These are phyloP conservation scores for Melanogrammus aeglefinus DNA, from an alignment of 2,797 vertebrate genomes.

Conservation along the genomic window DNA sequence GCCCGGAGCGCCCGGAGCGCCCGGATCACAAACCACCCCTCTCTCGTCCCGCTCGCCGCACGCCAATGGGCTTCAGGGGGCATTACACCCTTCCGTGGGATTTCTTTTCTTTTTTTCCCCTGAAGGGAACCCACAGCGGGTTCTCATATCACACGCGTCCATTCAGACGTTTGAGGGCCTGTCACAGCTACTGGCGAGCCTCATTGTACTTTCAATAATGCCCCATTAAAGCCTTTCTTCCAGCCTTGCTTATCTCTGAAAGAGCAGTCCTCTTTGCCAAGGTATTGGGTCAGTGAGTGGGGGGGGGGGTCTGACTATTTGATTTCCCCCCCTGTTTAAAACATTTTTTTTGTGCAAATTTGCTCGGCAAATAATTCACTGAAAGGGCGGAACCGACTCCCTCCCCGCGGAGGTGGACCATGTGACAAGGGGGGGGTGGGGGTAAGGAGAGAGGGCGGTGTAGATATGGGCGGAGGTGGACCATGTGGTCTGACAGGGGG, in stretches of 20 bases:
- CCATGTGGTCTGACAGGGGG: no score
- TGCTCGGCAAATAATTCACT: slow-evolving; percentile 55
- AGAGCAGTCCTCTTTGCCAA: slow-evolving; percentile 63
- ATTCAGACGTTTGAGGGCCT: slow-evolving; percentile 72
- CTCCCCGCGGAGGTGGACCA: slow-evolving; percentile 26
- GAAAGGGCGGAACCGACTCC: slow-evolving; percentile 39
- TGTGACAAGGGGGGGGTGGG: slow-evolving; percentile 48
- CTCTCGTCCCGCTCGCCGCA: slow-evolving; percentile 43
- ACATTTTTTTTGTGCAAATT: slow-evolving; percentile 61
- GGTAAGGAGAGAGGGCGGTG: slow-evolving; percentile 6
- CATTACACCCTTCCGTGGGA: slow-evolving; percentile 68
- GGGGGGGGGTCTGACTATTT: slow-evolving; percentile 60
- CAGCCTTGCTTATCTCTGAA: slow-evolving; percentile 71
- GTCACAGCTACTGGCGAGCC: slow-evolving; percentile 66
- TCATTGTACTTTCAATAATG: slow-evolving; percentile 77
- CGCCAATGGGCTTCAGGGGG: slow-evolving; percentile 46
- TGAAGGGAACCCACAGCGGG: slow-evolving; percentile 57
- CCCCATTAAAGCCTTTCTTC: slow-evolving; percentile 73
- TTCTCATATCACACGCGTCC: slow-evolving; percentile 70
- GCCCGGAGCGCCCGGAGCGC: slow-evolving; percentile 60
- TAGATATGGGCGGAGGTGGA: slow-evolving; percentile 6
- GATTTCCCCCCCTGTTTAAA: slow-evolving; percentile 64
- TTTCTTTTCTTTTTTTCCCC: slow-evolving; percentile 40
- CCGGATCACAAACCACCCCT: slow-evolving; percentile 54
- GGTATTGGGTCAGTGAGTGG: slow-evolving; percentile 67